These are phyloP conservation scores for Origma solitaria DNA, from an alignment of 2,113 vertebrate genomes.

Conservation along the genomic window DNA sequence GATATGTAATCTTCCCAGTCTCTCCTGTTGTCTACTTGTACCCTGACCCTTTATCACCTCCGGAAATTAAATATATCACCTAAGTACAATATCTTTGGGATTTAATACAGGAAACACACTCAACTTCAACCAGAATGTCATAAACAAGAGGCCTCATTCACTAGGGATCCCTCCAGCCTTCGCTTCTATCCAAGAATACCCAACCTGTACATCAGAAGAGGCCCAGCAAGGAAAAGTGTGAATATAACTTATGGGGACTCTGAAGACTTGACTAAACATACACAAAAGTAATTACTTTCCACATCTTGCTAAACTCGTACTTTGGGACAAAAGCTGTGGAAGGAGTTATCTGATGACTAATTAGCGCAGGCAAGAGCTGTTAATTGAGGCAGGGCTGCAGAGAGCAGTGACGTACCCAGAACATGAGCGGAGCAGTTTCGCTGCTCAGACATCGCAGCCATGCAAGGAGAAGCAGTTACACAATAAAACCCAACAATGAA, in stretches of 20 bases:
- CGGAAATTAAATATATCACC: neutral
- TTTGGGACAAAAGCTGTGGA: conserved; percentile 36
- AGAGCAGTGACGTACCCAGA: neutral
- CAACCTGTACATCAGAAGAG: accelerated
- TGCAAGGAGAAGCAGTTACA: neutral
- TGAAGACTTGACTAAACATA: neutral
- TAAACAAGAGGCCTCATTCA: neutral
- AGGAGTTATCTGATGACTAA: conserved; percentile 26
- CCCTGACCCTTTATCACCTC: neutral
- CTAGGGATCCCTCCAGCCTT: neutral
- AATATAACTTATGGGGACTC: neutral
- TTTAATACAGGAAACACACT: neutral
- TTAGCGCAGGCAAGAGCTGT: conserved; percentile 3
- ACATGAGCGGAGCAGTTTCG: neutral
- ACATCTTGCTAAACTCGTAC: conserved; percentile 15
- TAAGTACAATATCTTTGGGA: neutral
- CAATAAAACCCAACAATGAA: conserved; percentile 18
- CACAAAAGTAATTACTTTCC: conserved; percentile 42
- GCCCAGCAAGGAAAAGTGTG: neutral
- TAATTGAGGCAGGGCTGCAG: conserved; percentile 8
- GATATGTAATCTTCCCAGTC: neutral
- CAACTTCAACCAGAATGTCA: neutral
- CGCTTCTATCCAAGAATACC: neutral
- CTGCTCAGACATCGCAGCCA: neutral
- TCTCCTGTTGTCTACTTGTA: neutral